Conservation (phyloP, 2,113 vertebrate genomes). For the Crypturellus undulatus region DNA sequence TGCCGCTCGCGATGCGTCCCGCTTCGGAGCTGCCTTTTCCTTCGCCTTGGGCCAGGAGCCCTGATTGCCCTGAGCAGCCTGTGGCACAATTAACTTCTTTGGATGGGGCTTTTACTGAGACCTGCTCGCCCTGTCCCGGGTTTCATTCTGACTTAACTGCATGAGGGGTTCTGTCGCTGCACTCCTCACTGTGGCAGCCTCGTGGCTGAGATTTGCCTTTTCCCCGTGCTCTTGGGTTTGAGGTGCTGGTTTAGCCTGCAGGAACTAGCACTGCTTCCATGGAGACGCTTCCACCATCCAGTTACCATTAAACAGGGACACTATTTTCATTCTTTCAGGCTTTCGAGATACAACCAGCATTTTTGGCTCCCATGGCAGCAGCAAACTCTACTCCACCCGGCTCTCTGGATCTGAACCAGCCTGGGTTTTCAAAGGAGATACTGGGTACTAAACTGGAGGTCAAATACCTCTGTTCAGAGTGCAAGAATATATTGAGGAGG, state of each 20-base stretch:
- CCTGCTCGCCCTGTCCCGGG: background rate
- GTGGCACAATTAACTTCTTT: background rate
- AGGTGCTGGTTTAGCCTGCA: background rate
- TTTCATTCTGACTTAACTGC: background rate
- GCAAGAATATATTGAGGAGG: conserved; percentile 87
- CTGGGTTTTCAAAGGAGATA: conserved; percentile 88
- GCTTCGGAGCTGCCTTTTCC: background rate
- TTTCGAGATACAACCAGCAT: background rate
- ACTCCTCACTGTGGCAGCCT: background rate
- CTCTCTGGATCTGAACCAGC: conserved; percentile 88
- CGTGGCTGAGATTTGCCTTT: background rate
- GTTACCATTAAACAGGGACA: background rate
- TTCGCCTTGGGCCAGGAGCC: background rate
- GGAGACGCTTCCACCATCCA: background rate
- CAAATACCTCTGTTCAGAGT: conserved; percentile 93
- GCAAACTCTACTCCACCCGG: conserved; percentile 87
- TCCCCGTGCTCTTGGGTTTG: background rate
- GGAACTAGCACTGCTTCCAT: background rate
- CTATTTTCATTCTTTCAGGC: conserved; percentile 45
- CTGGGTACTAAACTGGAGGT: conserved; percentile 88
- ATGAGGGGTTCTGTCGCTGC: background rate
- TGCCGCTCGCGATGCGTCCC: background rate
- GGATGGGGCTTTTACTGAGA: background rate
- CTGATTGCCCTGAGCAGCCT: background rate
- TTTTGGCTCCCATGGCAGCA: conserved; percentile 78